Conservation (phyloP, 64 coral and sea anemone genomes). For the Stylophora pistillata region DNA sequence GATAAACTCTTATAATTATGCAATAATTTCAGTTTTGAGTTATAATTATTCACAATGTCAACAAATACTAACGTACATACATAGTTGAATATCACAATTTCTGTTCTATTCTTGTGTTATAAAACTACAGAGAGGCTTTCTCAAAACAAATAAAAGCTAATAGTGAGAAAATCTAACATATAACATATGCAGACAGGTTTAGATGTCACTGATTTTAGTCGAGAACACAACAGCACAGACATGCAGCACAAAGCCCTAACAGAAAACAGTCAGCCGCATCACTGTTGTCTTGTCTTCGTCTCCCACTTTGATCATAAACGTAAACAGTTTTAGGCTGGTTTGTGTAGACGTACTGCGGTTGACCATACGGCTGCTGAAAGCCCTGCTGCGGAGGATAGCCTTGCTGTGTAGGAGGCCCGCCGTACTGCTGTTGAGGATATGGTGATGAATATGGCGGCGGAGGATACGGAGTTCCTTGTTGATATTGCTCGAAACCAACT, state of each 20-base stretch:
- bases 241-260: constrained; percentile 49
- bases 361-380: constrained; percentile 42
- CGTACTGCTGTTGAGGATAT: constrained; percentile 38
- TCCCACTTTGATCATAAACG: constrained; percentile 48
- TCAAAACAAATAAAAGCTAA: too few species aligned
- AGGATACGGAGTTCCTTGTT: constrained; percentile 38
- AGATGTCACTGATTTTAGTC: neutral
- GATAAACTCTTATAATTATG: neutral
- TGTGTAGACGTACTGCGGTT: constrained; percentile 41
- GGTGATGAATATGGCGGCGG: constrained; percentile 63
- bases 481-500: constrained; percentile 67
- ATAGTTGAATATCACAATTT: too few species aligned
- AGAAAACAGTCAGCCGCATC: constrained; percentile 49
- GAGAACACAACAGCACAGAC: constrained; percentile 70
- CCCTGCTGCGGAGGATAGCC: neutral
- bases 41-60: too few species aligned
- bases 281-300: constrained; percentile 5
- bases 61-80: too few species aligned
- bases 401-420: constrained; percentile 6
- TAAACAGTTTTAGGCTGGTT: constrained; percentile 73
- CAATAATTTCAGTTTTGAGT: neutral
- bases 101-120: too few species aligned
- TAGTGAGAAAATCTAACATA: neutral
- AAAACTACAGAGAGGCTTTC: too few species aligned
- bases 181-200: neutral